These are phyloP conservation scores for Gavialis gangeticus DNA, from an alignment of 2,113 vertebrate genomes.

Conservation along the genomic window DNA sequence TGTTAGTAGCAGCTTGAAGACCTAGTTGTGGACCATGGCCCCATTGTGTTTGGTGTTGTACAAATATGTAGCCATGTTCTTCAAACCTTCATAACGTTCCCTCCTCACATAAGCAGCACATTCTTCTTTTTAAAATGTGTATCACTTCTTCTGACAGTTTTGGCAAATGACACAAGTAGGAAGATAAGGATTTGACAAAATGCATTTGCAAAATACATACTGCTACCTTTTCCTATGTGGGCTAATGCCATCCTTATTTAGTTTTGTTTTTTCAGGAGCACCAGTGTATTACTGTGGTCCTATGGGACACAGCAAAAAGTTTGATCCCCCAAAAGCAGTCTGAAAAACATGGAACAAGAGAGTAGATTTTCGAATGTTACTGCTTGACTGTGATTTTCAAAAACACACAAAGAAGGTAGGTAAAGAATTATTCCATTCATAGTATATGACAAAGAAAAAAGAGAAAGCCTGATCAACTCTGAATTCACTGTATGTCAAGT, in stretches of 20 bases:
- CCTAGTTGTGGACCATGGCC: too few species aligned
- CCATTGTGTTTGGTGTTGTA: not conserved
- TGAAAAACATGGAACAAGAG: not conserved
- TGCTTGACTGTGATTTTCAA: not conserved
- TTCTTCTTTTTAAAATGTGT: not conserved
- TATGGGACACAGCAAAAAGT: not conserved
- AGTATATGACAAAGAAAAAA: not conserved
- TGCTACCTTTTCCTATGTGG: not conserved
- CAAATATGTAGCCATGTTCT: not conserved
- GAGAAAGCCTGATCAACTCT: not conserved
- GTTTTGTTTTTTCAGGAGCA: not conserved
- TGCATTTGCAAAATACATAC: not conserved
- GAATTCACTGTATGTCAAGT: too few species aligned
- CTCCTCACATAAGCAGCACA: not conserved
- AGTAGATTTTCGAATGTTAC: not conserved
- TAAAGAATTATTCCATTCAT: not conserved
- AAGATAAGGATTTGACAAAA: not conserved
- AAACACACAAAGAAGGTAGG: not conserved
- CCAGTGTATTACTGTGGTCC: not conserved
- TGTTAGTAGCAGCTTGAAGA: not conserved
- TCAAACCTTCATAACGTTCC: not conserved
- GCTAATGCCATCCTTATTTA: not conserved
- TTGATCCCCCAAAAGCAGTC: not conserved
- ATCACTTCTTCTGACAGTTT: not conserved
- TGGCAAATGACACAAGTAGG: too few species aligned